Evolutionary conservation across 2,888 invertebrate species (phyloP), one percentile per base, ranked within the genome.

Genomic region (Stenchaetothrips biformis): DNA sequence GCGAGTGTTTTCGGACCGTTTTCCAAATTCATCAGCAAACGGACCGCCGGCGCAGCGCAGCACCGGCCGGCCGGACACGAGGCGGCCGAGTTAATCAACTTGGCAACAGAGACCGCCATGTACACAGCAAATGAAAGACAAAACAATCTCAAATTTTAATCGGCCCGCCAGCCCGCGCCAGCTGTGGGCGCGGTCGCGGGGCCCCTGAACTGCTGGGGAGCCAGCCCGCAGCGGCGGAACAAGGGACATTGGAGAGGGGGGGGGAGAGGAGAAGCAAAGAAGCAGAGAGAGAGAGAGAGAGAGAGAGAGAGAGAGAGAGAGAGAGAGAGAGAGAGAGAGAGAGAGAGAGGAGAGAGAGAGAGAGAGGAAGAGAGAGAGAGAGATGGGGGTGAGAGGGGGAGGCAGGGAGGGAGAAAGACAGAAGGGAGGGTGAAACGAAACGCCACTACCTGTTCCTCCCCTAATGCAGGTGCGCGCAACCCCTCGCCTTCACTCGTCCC

Each of bases 71-170:
- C 53, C 6, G 53, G 9, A 53, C 4, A 18, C 8, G 2, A 11
- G 13, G 11, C 37, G 37, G 37, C 67, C 25, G 7, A 11, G 67
- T 25, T 74, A 21, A 74, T 74, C 67, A 74, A 74, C 21, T 25
- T 21, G 18, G 59, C 59, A 59, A 13, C 37, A 53, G 21, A 21
- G 67, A 25, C 67, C 67, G 25, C 67, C 67, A 74, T 74, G 67
- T 74, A 74, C 67, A 74, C 67, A 21, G 67, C 67, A 74, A 74
- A 74, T 74, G 21, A 74, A 74, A 74, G 67, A 74, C 67, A 74
- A 16, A 74, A 74, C 67, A 74, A 25, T 74, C 67, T 74, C 25
- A 25, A 74, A 74, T 25, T 74, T 74, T 74, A 74, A 74, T 25
- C 67, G 67, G 21, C 25, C 67, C 21, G 53, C 13, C 53, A 13